Percentiles rank a stretch among this genome's conserved stretches.
phyloP scores from a whole-genome alignment of 2,888 invertebrate genomes.

The Cheilosia grossa region DNA sequence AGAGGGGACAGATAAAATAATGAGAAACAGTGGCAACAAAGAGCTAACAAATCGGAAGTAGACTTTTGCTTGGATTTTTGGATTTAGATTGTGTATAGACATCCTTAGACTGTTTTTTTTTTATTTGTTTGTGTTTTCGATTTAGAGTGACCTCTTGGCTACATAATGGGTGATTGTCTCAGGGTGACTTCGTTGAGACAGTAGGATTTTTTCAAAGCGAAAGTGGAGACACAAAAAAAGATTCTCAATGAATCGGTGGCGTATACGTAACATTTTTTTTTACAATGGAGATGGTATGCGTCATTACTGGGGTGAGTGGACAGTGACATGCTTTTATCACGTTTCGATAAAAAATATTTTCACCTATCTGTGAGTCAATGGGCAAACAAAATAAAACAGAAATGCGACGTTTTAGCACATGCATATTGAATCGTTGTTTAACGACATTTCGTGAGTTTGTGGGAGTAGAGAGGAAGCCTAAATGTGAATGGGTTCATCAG shows the following conservation, averaged over 20 bases:
- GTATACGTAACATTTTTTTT: slow-evolving; percentile 47
- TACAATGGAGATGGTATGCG: not conserved
- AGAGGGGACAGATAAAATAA: not conserved
- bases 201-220: not conserved
- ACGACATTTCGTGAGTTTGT: too few species aligned
- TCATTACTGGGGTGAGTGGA: not conserved
- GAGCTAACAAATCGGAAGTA: slow-evolving; percentile 30
- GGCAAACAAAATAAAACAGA: too few species aligned
- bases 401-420: too few species aligned
- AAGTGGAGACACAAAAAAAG: slow-evolving; percentile 1
- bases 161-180: not conserved
- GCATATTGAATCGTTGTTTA: too few species aligned
- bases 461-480: too few species aligned
- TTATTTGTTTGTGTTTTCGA: not conserved
- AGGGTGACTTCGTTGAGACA: not conserved
- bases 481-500: too few species aligned
- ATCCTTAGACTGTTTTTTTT: slow-evolving; percentile 10
- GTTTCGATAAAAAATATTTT: not conserved
- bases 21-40: slow-evolving; percentile 16
- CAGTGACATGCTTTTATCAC: not conserved
- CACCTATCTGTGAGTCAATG: too few species aligned
- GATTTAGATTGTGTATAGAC: slow-evolving; percentile 5
- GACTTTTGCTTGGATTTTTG: slow-evolving; percentile 5
- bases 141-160: slow-evolving; percentile 11
- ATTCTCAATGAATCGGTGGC: slow-evolving; percentile 27